These are phyloP conservation scores for Gnatocerus cornutus DNA, from an alignment of 2,888 invertebrate genomes.

Conservation along the genomic window DNA sequence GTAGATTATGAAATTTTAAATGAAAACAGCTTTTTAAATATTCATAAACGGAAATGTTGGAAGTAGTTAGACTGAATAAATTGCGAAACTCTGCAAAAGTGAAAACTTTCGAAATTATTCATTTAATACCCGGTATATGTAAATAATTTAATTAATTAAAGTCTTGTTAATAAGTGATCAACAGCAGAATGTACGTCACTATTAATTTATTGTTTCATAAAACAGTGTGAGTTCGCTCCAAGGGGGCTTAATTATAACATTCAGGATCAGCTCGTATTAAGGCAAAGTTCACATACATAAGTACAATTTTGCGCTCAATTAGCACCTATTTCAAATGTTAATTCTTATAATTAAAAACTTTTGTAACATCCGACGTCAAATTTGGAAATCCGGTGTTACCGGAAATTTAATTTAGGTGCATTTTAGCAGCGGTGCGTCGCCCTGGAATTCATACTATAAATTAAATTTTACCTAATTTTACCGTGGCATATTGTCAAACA, in stretches of 20 bases:
- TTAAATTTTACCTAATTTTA: too few relatives aligned
- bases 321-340: too few relatives aligned
- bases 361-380: too few relatives aligned
- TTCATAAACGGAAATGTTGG: constrained; percentile 13
- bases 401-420: too few relatives aligned
- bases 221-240: constrained; percentile 3
- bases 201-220: constrained; percentile 2
- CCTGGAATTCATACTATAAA: too few relatives aligned
- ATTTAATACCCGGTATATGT: too few relatives aligned
- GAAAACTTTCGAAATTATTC: neutral
- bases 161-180: neutral
- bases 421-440: too few relatives aligned
- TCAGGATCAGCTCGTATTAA: neutral
- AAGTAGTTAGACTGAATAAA: constrained; percentile 5
- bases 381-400: too few relatives aligned
- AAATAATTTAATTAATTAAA: neutral
- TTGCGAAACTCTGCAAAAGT: neutral
- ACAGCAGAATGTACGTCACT: neutral
- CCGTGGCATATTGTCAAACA: too few relatives aligned
- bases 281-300: too few relatives aligned
- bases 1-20: constrained; percentile 11
- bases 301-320: too few relatives aligned
- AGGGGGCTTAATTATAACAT: neutral
- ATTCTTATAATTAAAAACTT: too few relatives aligned
- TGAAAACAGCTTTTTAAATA: constrained; percentile 15